These are phyloP conservation scores for Illadopsis cleaveri DNA, from an alignment of 2,113 vertebrate genomes.

Conservation along the genomic window DNA sequence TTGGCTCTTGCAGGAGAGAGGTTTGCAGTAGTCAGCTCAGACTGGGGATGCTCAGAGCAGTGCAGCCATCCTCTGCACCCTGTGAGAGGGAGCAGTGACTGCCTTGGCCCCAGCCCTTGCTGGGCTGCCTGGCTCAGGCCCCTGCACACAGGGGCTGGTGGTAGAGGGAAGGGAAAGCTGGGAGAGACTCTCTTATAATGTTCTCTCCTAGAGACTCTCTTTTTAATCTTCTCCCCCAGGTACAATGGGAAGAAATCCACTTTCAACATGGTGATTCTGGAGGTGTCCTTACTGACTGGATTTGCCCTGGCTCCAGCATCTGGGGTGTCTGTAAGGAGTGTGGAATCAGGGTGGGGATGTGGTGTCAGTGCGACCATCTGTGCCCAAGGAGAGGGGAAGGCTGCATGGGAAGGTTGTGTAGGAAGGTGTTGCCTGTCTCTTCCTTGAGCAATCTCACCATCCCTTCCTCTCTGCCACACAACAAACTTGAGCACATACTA, in stretches of 20 bases:
- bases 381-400: neutral
- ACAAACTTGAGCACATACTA: neutral
- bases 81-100: neutral
- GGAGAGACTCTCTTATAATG: neutral
- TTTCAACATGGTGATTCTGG: conserved; percentile 70
- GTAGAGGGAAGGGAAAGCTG: neutral
- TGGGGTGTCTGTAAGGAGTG: conserved; percentile 35
- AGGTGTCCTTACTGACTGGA: conserved; percentile 67
- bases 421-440: neutral
- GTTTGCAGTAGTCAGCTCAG: neutral
- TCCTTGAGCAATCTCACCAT: neutral
- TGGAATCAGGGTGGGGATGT: neutral
- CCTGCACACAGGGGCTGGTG: neutral
- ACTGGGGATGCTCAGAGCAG: neutral
- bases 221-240: neutral
- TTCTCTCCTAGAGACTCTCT: neutral
- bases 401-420: neutral
- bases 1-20: neutral
- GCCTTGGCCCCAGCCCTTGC: neutral
- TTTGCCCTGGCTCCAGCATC: conserved; percentile 41
- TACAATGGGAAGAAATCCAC: conserved; percentile 59
- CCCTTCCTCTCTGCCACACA: neutral
- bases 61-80: neutral
- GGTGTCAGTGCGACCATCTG: neutral
- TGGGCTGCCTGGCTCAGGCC: neutral